A percentile compares a stretch with the other conserved stretches of the same genome.
These are phyloP conservation scores for Cryptus viduatorius DNA, from an alignment of 2,888 invertebrate genomes.

Conservation along the genomic window DNA sequence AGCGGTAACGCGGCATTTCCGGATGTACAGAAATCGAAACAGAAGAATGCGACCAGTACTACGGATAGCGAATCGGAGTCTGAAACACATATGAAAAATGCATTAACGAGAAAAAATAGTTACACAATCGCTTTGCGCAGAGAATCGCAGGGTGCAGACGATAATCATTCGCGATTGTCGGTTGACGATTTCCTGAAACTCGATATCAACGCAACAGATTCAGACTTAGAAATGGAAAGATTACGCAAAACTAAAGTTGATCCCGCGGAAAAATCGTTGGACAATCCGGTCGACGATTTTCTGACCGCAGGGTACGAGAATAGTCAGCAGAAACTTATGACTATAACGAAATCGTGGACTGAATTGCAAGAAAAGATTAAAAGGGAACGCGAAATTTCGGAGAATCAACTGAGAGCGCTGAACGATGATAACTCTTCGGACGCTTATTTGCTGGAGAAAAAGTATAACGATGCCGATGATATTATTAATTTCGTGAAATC, in stretches of 20 bases:
- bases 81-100: conserved; percentile 56
- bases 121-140: conserved; percentile 31
- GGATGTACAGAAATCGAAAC: conserved; percentile 36
- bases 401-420: conserved; percentile 67
- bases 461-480: conserved; percentile 27
- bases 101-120: conserved; percentile 19
- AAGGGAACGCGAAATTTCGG: conserved; percentile 70
- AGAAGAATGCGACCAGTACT: conserved; percentile 29
- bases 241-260: conserved; percentile 19
- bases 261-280: conserved; percentile 9
- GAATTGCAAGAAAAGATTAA: conserved; percentile 70
- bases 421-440: conserved; percentile 40
- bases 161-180: conserved; percentile 10
- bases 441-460: conserved; percentile 33
- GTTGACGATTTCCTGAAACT: conserved; percentile 56
- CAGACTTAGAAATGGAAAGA: conserved; percentile 52
- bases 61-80: conserved; percentile 68
- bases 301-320: conserved; percentile 37
- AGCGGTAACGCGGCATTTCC: conserved; percentile 48
- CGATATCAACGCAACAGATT: conserved; percentile 48
- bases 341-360: conserved; percentile 70
- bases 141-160: conserved; percentile 19
- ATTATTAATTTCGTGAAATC: conserved; percentile 26
- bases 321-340: conserved; percentile 62
- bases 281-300: background rate